Evolutionary conservation across 2,888 invertebrate species (phyloP), one percentile per base, ranked within the genome.

Genomic region (Drosophila rellima): DNA sequence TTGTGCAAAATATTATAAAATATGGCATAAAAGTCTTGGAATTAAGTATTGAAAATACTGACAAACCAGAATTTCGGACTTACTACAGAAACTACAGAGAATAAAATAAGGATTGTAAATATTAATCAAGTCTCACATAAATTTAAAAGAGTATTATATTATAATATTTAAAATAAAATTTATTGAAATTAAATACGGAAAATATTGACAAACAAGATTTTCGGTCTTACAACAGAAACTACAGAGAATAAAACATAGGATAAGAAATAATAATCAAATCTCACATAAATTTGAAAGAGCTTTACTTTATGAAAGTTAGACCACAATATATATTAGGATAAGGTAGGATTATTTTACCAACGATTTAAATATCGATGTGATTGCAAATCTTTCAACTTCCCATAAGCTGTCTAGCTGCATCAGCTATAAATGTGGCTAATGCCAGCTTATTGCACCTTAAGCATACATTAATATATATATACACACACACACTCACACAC

Each of bases 401-500:
- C 13, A 26, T 13, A 39, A 63, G 54, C 44, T 42, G 40, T 50
- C 44, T 39, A 35, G 48, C 54, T 54, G 59, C 57, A 40, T 18
- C 29, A 59, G 17, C 51, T 20, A 64, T 23, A 52, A 29, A 17
- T 35, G 33, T 45, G 37, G 44, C 77, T 71, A 72, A 72, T 77
- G 55, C 73, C 35, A 60, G 74, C 62, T 77, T 77, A 77, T 62
- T 55, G 73, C 74, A 74, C 77, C 77, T 66, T 64, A 23, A 56
- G 44, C 26, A 39, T n/a, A 44, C 18, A 69, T 37, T 33, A 5
- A 52, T 26, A 40, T 13, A n/a, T 48, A 18, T 10, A 37, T 15
- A 45, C 20, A 29, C 54, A 44, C 39, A 44, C 31, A 20, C 6
- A 48, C 10, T n/a, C n/a, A 8, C 20, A 13, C n/a, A 13, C 13